Percentiles rank a stretch among this genome's conserved stretches.
phyloP scores from a whole-genome alignment of 1,140 invertebrate genomes.

The Cardiocondyla obscurior region DNA sequence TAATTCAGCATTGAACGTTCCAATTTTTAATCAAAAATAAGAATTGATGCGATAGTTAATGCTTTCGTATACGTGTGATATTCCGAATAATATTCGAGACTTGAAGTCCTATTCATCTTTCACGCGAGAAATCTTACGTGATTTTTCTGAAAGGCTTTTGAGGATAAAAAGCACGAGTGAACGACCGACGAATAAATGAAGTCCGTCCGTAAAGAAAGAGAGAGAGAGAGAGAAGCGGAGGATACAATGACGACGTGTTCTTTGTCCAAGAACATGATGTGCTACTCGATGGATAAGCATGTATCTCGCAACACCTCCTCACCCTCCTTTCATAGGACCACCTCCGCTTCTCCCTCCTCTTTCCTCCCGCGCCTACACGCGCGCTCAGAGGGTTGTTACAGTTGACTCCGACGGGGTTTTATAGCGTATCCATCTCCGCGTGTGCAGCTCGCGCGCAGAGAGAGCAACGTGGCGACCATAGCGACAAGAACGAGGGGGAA shows the following conservation, averaged over 20 bases:
- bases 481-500: slow-evolving; percentile 47
- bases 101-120: background rate
- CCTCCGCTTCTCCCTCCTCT: background rate
- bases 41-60: no score
- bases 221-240: background rate
- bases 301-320: slow-evolving; percentile 10
- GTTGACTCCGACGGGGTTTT: slow-evolving; percentile 71
- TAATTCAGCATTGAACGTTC: no score
- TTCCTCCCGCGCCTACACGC: slow-evolving; percentile 49
- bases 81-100: background rate
- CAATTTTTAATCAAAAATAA: no score
- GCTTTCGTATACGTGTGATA: background rate
- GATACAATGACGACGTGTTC: background rate
- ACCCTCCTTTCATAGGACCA: background rate
- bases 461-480: background rate
- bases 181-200: slow-evolving; percentile 8
- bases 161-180: background rate
- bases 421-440: slow-evolving; percentile 73
- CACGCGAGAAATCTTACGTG: background rate
- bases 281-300: slow-evolving; percentile 15
- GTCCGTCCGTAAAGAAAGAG: background rate
- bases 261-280: slow-evolving; percentile 35
- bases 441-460: slow-evolving; percentile 27
- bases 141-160: background rate
- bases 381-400: slow-evolving; percentile 70